Conservation (phyloP, 2,113 vertebrate species). For the Pogona vitticeps region DNA sequence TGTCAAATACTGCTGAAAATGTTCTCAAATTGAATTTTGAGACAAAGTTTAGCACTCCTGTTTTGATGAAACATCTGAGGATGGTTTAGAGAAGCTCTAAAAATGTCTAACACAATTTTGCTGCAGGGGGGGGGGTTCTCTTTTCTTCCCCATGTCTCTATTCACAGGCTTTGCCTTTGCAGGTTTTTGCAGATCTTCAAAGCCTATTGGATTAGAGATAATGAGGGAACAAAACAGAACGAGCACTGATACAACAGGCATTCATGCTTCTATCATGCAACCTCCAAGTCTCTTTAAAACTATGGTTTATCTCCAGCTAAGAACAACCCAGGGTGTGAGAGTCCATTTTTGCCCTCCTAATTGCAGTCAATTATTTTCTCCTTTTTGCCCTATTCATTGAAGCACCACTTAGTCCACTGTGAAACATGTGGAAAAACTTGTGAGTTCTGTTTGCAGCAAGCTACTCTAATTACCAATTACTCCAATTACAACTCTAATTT, state of each 20-base stretch:
- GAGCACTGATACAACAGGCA: neutral
- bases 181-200: neutral
- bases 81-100: too few relatives aligned
- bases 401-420: neutral
- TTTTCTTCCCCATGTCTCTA: too few relatives aligned
- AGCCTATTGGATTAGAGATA: neutral
- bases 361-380: too few relatives aligned
- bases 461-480: neutral
- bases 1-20: neutral
- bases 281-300: neutral
- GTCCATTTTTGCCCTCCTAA: neutral
- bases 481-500: neutral
- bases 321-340: neutral
- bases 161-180: neutral
- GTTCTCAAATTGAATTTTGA: neutral
- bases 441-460: neutral
- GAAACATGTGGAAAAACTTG: neutral
- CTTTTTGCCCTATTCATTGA: neutral
- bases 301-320: neutral
- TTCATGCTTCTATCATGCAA: neutral
- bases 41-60: neutral
- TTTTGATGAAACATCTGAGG: neutral
- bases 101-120: neutral
- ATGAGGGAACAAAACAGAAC: neutral
- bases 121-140: neutral